Base-by-base conservation (phyloP, 2,888 invertebrate genomes). In the Nebria brevicollis region DNA sequence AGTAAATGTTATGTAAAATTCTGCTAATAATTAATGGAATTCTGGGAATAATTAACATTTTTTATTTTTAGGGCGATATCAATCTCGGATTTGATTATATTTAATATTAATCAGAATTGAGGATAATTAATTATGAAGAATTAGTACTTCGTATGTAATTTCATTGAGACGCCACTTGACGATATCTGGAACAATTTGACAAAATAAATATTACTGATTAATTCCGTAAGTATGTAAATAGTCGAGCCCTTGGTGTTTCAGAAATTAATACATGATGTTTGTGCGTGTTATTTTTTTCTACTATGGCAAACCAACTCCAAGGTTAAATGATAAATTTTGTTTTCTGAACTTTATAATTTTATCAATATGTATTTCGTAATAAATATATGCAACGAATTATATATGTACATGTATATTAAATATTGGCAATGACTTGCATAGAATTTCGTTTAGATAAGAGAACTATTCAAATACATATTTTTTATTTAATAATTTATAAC, bases 11-110 rank as follows among this genome's bases (percentile, higher is more conserved):
- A 11, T 15, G 25, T 34, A 15, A 25, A 26, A 20, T n/a, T 70
- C 70, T 34, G 25, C 11, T 70, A 70, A 70, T 26, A 26, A 25
- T 70, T 70, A 26, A 70, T 2, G 11, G 20, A 70, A 20, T 70
- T 70, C 70, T 70, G 25, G 26, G n/a, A 70, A 70, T 70, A 70
- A 54, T 10, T 26, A 10, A 70, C 20, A 20, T 70, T 70, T 25
- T 25, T 68, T n/a, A 11, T n/a, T 68, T 25, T 13, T 8, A 54
- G 54, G 54, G 54, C 1, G 8, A 11, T 2, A 3, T 54, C 11
- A 54, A 0, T 54, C 8, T 54, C 13, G 4, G 54, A 54, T 54
- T 54, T 54, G 54, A 54, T 54, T 54, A 54, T 8, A 54, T 11
- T 54, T 11, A 54, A 54, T 8, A 54, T 54, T 54, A 54, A 54